Conservation (phyloP, 2,113 vertebrate genomes). For the Theropithecus gelada region DNA sequence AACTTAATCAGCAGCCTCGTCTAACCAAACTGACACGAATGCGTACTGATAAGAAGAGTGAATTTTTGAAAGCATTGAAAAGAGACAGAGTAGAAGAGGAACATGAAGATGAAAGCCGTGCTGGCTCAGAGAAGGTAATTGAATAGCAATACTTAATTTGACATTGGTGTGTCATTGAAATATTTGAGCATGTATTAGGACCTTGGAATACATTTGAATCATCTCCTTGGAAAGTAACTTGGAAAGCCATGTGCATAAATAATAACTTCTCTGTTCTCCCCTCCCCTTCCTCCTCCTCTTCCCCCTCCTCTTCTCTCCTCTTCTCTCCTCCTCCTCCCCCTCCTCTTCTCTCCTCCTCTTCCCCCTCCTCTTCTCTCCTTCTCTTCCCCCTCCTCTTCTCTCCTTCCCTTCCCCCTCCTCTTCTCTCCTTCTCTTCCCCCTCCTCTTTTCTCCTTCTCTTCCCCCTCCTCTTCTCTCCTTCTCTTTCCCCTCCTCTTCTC, state of each 20-base stretch:
- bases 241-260: background rate
- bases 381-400: too few relatives aligned
- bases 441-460: rapidly evolving
- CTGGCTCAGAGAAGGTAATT: constrained; percentile 83
- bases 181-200: background rate
- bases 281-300: too few relatives aligned
- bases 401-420: rapidly evolving
- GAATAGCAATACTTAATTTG: background rate
- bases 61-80: constrained; percentile 87
- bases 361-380: rapidly evolving
- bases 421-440: rapidly evolving
- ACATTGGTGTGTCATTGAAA: background rate
- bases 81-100: constrained; percentile 83
- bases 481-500: too few relatives aligned
- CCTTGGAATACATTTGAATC: background rate
- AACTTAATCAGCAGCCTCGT: constrained; percentile 84
- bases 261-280: background rate
- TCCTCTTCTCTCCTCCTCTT: too few relatives aligned
- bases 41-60: constrained; percentile 86
- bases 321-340: rapidly evolving
- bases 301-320: too few relatives aligned
- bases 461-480: too few relatives aligned
- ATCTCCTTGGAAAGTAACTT: background rate
- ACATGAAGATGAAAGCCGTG: constrained; percentile 77
- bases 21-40: constrained; percentile 87